Base-by-base conservation (phyloP, 1,140 invertebrate species). In the Trinorchestia longiramus region DNA sequence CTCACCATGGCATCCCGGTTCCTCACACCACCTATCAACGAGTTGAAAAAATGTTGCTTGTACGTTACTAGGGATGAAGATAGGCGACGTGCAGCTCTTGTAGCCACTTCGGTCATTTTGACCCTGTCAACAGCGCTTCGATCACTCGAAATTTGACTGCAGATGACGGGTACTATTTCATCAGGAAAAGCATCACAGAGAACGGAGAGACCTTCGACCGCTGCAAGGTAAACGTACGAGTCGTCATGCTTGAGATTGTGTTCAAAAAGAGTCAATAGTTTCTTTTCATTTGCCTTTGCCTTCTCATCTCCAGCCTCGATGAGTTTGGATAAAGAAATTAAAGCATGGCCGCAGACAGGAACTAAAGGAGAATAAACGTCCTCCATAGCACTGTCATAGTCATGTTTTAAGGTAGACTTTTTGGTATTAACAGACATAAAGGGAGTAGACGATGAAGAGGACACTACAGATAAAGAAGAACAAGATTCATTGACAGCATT, bases 51-150 rank as follows among this genome's bases (percentile, higher is more conserved):
- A 57, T 98, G 96, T 95, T 98, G 98, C 97, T 98, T 98, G 97
- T 99, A 98, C 95, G 98, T 97, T 11, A 98, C 97, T n/a, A 98
- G 98, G 97, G 98, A 98, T 97, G 99, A 98, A 98, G 98, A 98
- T 97, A 99, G 97, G 96, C 97, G 97, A 97, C 98, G 98, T 1
- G 98, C 98, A 47, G 98, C 98, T 97, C 98, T 98, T 0, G 99
- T 98, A 41, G 99, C 97, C 96, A 98, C 98, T 98, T 99, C 99
- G 15, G 98, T 99, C 94, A 99, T 97, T 98, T 99, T 99, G 97
- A 98, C 98, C 96, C 98, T 97, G 87, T 98, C 97, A 97, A 98
- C 98, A 96, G 95, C 95, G 47, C 44, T 95, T 94, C 95, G 95
- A 42, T 96, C 95, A 36, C 96, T 97, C 15, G 43, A 36, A 42